Evolutionary conservation across 2,113 vertebrate genomes (phyloP).

Genomic region (Hippocampus guttulatus): DNA sequence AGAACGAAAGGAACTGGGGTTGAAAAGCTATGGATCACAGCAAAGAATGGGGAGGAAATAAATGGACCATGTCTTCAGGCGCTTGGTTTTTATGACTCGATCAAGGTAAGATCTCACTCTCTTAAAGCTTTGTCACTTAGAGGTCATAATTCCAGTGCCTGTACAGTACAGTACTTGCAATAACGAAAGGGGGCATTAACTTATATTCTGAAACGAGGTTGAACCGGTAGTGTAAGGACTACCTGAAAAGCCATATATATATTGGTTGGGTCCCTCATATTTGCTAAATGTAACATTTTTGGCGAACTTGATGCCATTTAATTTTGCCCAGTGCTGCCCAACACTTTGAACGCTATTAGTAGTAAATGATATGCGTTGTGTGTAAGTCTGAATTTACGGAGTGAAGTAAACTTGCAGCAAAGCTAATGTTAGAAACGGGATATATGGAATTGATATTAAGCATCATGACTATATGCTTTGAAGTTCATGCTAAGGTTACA

Average conservation of each 20-base stretch:
- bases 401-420: neutral
- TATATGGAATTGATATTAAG: neutral
- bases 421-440: slow-evolving; percentile 1
- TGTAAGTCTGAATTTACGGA: neutral
- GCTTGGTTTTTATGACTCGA: no score
- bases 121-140: no score
- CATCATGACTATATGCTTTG: neutral
- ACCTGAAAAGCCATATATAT: accelerated
- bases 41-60: no score
- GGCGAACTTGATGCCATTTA: neutral
- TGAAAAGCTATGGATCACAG: no score
- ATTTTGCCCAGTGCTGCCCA: neutral
- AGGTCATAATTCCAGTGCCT: no score
- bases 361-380: no score
- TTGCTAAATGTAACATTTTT: neutral
- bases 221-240: slow-evolving; percentile 32
- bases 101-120: no score
- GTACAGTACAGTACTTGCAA: no score
- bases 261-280: slow-evolving; percentile 5
- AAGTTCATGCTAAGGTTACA: neutral
- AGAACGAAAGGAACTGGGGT: no score
- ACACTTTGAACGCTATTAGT: neutral
- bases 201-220: slow-evolving; percentile 43
- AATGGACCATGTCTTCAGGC: no score
- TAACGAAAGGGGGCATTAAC: no score